Evolutionary conservation across 2,888 invertebrate genomes (phyloP).

Genomic region (Amphipoea oculea): DNA sequence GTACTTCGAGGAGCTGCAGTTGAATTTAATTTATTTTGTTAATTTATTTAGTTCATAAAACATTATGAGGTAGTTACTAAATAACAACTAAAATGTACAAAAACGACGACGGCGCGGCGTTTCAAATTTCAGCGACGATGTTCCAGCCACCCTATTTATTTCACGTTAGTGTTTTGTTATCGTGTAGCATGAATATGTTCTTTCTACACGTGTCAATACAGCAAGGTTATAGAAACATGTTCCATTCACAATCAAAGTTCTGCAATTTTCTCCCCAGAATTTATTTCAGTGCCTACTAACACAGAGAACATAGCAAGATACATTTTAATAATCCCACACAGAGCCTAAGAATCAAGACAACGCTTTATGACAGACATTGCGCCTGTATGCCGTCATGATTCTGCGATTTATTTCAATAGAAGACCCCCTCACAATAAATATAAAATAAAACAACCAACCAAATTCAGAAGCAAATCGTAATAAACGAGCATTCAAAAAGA

Average conservation of each 20-base stretch:
- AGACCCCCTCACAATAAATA: conserved; percentile 67
- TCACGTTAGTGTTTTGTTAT: background rate
- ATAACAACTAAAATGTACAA: too few species aligned
- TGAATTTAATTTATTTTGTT: too few species aligned
- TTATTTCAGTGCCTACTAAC: background rate
- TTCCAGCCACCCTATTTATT: too few species aligned
- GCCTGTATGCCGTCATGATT: conserved; percentile 66
- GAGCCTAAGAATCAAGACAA: conserved; percentile 39
- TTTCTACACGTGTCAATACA: background rate
- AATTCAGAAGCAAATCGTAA: conserved; percentile 56
- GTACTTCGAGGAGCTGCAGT: too few species aligned
- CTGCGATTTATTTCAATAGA: conserved; percentile 71
- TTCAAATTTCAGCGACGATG: too few species aligned
- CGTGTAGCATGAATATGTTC: background rate
- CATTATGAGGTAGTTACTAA: too few species aligned
- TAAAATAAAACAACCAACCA: conserved; percentile 60
- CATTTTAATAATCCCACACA: conserved; percentile 34
- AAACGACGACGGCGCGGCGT: too few species aligned
- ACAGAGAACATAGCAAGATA: conserved; percentile 6
- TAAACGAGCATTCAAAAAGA: conserved; percentile 26
- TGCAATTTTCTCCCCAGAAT: background rate
- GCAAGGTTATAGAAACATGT: background rate
- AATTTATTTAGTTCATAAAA: too few species aligned
- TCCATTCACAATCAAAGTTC: background rate
- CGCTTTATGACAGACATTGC: conserved; percentile 48